Percentiles rank a stretch among this genome's conserved stretches.
Conservation (phyloP, 2,113 vertebrate genomes). For the Papio anubis region DNA sequence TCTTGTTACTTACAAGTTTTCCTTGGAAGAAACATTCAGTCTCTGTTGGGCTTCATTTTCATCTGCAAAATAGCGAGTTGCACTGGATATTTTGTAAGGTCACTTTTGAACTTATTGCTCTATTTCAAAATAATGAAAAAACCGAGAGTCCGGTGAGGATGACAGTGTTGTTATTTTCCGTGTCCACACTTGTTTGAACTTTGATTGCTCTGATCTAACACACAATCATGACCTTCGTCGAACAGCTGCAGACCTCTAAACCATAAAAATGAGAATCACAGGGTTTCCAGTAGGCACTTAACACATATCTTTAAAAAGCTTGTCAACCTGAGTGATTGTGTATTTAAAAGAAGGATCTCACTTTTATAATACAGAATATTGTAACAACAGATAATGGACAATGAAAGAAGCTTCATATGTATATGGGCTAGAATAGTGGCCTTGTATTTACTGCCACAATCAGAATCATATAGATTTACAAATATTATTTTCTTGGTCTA, state of each 20-base stretch:
- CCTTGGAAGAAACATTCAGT: not conserved
- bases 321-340: not conserved
- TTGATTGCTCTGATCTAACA: slow-evolving; percentile 47
- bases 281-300: not conserved
- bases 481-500: not conserved
- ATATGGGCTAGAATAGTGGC: not conserved
- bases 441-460: not conserved
- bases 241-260: not conserved
- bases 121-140: slow-evolving; percentile 58
- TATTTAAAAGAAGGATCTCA: not conserved
- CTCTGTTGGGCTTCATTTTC: not conserved
- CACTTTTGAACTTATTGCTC: slow-evolving; percentile 38
- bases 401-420: not conserved
- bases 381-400: not conserved
- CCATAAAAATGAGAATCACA: slow-evolving; percentile 13
- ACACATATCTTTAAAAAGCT: not conserved
- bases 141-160: not conserved
- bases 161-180: slow-evolving; percentile 36
- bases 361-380: not conserved
- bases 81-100: not conserved
- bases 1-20: not conserved
- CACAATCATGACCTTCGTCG: not conserved
- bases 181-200: slow-evolving; percentile 36
- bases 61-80: not conserved
- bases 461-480: not conserved